Evolutionary conservation across 1,140 invertebrate genomes (phyloP), one percentile per base, ranked within the genome.

Genomic region (Charaxes varanes): DNA sequence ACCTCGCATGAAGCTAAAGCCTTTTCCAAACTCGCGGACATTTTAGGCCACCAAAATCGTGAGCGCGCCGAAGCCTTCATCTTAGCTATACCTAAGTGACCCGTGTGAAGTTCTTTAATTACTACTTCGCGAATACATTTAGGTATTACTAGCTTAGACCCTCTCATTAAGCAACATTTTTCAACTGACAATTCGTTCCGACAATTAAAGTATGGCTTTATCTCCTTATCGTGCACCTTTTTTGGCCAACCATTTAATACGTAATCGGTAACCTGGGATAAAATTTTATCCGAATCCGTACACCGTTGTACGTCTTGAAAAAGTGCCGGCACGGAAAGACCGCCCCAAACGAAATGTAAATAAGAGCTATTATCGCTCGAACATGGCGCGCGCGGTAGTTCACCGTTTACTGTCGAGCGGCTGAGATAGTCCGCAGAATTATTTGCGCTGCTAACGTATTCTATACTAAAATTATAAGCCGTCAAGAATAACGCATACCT

Each of bases 41-140:
- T 22, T 2, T 13, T 13, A 2, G 31, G 31, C 2, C 6, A 33
- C 31, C 31, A 33, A 10, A 33, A 18, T 3, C 18, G 31, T 15
- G 14, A 6, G 1, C 27, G 11, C 14, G 27, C 27, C 12, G 5
- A 6, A 5, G 27, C 27, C 13, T 62, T 62, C 0, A 41, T 48
- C 27, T 55, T 55, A 0, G 50, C 55, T 1, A 58, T 41, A 1
- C 59, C 59, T 2, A 55, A 28, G 33, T 53, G 49, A 1, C 41
- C 38, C 2, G n/a, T 43, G 31, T 59, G 51, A 4, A 53, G 13
- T 11, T 50, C 55, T 2, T 4, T 7, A 7, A 47, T 5, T 2
- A 51, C 17, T 8, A 6, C 32, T 4, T 23, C 4, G 3, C 16
- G 42, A 19, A 59, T 36, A 0, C 14, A 19, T 23, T 17, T n/a